Percentiles rank a stretch among this genome's conserved stretches.
phyloP scores from a whole-genome alignment of 2,888 invertebrate genomes.

The Thyatira batis region DNA sequence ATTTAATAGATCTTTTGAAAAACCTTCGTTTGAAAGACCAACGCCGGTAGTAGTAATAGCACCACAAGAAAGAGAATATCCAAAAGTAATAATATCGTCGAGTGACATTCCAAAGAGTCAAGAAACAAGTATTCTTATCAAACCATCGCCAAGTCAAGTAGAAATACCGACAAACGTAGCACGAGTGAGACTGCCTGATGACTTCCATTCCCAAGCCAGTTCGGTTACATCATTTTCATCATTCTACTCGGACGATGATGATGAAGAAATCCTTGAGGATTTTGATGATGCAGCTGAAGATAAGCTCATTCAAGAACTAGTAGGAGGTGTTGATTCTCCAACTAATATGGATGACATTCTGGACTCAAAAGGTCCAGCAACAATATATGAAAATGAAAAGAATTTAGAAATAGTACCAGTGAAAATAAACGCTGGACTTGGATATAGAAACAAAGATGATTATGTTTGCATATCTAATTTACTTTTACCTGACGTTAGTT shows the following conservation, averaged over 20 bases:
- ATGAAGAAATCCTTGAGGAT: conserved; percentile 51
- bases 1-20: conserved; percentile 52
- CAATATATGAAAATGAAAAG: conserved; percentile 63
- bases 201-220: conserved; percentile 65
- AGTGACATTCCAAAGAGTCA: conserved; percentile 65
- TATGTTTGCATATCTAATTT: conserved; percentile 70
- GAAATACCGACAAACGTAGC: conserved; percentile 67
- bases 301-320: conserved; percentile 69
- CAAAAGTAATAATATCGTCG: conserved; percentile 79
- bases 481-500: conserved; percentile 60
- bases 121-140: conserved; percentile 84
- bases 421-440: conserved; percentile 59
- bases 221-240: conserved; percentile 68
- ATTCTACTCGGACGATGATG: conserved; percentile 65
- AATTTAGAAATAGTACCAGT: conserved; percentile 75
- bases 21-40: conserved; percentile 29
- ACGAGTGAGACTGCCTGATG: conserved; percentile 75
- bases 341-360: conserved; percentile 58
- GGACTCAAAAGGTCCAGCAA: conserved; percentile 74
- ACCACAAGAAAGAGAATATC: conserved; percentile 56
- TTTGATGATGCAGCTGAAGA: conserved; percentile 67
- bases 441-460: conserved; percentile 58
- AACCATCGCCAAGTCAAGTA: conserved; percentile 75
- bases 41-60: conserved; percentile 27
- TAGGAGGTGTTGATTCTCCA: conserved; percentile 72